Percentiles rank a stretch among this genome's conserved stretches.
These are phyloP conservation scores for Poeciliopsis infans DNA, from an alignment of 2,797 vertebrate species.

Conservation along the genomic window DNA sequence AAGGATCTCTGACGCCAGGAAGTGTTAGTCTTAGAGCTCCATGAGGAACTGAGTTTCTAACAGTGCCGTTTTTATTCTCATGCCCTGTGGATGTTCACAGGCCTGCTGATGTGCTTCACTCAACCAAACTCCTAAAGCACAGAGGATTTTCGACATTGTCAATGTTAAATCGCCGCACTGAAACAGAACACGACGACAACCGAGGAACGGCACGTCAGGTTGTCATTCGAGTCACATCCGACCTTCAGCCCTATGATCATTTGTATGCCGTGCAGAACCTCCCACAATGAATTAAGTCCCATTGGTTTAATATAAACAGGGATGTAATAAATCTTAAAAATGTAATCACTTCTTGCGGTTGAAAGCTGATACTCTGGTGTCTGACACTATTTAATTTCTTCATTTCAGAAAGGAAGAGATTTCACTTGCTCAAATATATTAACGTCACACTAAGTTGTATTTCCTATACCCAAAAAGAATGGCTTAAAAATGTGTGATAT, in stretches of 20 bases:
- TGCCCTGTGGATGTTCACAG: neutral
- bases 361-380: neutral
- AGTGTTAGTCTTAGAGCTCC: neutral
- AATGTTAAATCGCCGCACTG: neutral
- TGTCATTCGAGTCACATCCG: slow-evolving; percentile 1
- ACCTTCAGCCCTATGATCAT: slow-evolving; percentile 5
- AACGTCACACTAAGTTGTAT: neutral
- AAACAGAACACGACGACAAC: neutral
- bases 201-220: neutral
- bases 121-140: neutral
- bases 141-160: neutral
- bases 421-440: neutral
- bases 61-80: neutral
- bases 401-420: neutral
- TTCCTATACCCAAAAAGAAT: neutral
- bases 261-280: slow-evolving; percentile 1
- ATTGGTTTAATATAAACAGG: slow-evolving; percentile 1
- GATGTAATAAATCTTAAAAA: slow-evolving; percentile 1
- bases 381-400: neutral
- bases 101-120: neutral
- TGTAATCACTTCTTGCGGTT: neutral
- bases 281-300: slow-evolving; percentile 1
- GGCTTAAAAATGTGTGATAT: neutral
- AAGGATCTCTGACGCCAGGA: neutral
- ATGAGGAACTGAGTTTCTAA: neutral